Evolutionary conservation across 2,888 invertebrate genomes (phyloP).

Genomic region (Vesta saturnalis): DNA sequence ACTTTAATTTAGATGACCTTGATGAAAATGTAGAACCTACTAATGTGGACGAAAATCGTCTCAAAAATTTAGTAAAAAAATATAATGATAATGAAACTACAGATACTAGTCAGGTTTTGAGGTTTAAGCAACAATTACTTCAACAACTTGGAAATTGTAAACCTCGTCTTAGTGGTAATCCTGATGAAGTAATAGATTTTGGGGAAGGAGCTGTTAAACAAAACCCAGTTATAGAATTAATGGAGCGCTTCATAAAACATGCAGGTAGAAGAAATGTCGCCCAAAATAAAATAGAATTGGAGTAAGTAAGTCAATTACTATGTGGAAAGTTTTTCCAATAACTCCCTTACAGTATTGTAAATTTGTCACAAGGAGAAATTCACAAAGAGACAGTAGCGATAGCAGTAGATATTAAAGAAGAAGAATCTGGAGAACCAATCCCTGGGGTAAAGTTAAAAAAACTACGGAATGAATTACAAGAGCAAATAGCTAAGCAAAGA

Average conservation of each 20-base stretch:
- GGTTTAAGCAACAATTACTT: constrained; percentile 31
- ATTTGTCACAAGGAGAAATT: constrained; percentile 62
- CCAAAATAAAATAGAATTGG: constrained; percentile 67
- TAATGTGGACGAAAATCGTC: background rate
- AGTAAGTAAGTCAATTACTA: constrained; percentile 61
- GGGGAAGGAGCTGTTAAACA: constrained; percentile 63
- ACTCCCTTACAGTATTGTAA: constrained; percentile 53
- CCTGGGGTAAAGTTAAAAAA: constrained; percentile 78
- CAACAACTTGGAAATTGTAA: constrained; percentile 53
- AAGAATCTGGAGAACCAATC: constrained; percentile 60
- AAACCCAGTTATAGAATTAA: constrained; percentile 72
- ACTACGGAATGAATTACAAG: constrained; percentile 75
- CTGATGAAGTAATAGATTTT: constrained; percentile 70
- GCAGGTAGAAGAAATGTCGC: constrained; percentile 67
- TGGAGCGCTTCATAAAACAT: constrained; percentile 78
- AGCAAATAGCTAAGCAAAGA: constrained; percentile 76
- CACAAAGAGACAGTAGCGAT: constrained; percentile 60
- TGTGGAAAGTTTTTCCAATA: background rate
- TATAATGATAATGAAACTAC: background rate
- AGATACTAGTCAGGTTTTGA: background rate
- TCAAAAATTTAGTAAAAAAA: background rate
- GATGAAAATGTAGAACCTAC: constrained; percentile 34
- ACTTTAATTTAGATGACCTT: constrained; percentile 48
- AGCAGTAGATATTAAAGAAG: constrained; percentile 54
- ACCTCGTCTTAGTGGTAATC: constrained; percentile 67